Evolutionary conservation across 2,797 vertebrate genomes (phyloP).

Genomic region (Hypotaenidia okinawae): DNA sequence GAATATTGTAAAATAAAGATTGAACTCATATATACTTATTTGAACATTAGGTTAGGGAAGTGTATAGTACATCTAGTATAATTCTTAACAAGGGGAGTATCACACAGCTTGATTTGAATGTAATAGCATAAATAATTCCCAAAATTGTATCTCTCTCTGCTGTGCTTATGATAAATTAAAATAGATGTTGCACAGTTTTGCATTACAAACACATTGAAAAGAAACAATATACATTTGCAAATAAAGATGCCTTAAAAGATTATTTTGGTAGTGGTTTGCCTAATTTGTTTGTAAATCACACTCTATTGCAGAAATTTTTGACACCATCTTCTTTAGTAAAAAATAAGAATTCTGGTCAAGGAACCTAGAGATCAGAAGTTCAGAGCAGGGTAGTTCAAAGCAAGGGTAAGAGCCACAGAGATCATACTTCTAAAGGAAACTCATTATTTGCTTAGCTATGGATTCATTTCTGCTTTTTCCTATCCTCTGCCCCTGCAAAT

Average conservation of each 20-base stretch:
- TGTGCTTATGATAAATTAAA: neutral
- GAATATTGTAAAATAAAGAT: neutral
- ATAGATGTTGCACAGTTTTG: neutral
- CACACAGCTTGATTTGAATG: neutral
- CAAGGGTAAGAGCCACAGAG: neutral
- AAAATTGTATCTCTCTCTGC: neutral
- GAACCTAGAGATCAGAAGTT: neutral
- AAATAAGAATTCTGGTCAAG: neutral
- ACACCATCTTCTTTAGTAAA: neutral
- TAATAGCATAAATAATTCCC: neutral
- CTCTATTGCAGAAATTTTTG: neutral
- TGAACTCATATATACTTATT: neutral
- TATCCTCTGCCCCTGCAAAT: neutral
- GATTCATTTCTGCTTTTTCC: neutral
- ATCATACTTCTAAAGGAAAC: neutral
- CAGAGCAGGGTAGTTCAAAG: neutral
- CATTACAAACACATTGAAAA: neutral
- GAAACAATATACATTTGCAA: neutral
- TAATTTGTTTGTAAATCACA: neutral
- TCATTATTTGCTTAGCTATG: neutral
- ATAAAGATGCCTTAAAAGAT: neutral
- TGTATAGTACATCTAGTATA: neutral
- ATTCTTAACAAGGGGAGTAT: neutral
- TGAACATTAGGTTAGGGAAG: neutral
- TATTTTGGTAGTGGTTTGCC: neutral